Evolutionary conservation across 2,797 vertebrate species (phyloP).

Genomic region (Notamacropus eugenii): DNA sequence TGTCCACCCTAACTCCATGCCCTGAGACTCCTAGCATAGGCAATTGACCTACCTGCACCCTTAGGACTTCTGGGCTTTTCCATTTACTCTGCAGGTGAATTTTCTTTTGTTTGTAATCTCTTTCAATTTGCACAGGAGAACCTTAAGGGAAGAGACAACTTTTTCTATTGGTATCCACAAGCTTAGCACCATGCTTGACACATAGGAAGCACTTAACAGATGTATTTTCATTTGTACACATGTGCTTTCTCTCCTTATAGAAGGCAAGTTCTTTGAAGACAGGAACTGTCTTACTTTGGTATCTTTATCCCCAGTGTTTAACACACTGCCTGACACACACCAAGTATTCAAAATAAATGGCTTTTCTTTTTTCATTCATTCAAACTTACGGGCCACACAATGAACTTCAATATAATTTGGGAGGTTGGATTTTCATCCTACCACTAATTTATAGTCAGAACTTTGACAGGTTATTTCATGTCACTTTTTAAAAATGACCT

Average conservation of each 20-base stretch:
- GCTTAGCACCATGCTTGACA: too few species aligned
- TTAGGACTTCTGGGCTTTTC: neutral
- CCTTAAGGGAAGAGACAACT: too few species aligned
- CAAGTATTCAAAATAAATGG: neutral
- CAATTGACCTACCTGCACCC: neutral
- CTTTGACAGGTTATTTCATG: neutral
- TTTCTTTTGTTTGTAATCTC: neutral
- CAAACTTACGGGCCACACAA: neutral
- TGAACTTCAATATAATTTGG: slow-evolving; percentile 7
- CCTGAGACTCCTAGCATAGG: too few species aligned
- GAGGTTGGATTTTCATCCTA: slow-evolving; percentile 19
- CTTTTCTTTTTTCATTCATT: neutral
- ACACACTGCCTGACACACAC: neutral
- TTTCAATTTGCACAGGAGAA: neutral
- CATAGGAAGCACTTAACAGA: neutral
- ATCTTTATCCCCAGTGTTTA: neutral
- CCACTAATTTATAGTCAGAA: neutral
- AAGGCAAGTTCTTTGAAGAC: neutral
- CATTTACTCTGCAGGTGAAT: neutral
- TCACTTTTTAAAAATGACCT: neutral
- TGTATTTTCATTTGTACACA: neutral
- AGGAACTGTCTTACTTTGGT: neutral
- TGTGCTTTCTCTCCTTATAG: neutral
- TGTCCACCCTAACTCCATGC: too few species aligned
- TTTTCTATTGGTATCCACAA: neutral